Conservation (phyloP, 1,140 invertebrate genomes). For the Triops cancriformis region DNA sequence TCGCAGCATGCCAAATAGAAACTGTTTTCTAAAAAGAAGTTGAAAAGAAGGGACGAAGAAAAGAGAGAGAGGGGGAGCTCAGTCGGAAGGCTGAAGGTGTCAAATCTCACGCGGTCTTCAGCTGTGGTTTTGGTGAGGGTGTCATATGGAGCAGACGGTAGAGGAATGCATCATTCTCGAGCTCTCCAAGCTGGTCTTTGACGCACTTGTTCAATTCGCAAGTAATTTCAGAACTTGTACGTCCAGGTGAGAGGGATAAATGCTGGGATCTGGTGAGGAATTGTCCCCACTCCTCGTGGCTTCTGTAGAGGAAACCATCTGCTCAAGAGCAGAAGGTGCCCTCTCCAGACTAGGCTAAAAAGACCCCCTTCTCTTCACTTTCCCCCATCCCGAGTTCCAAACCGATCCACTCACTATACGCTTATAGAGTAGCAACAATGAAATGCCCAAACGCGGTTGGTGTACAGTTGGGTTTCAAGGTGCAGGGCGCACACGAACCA, state of each 20-base stretch:
- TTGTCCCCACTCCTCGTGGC: not conserved
- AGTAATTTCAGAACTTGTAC: not conserved
- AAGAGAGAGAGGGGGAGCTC: not conserved
- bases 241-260: not conserved
- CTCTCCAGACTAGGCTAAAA: not conserved
- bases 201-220: not conserved
- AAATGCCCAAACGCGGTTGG: not conserved
- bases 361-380: not conserved
- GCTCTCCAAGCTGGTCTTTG: too few species aligned
- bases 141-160: not conserved
- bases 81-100: not conserved
- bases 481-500: slow-evolving; percentile 12
- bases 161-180: not conserved
- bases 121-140: not conserved
- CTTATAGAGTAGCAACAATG: not conserved
- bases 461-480: not conserved
- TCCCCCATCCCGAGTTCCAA: too few species aligned
- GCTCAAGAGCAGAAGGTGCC: not conserved
- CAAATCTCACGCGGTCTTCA: slow-evolving; percentile 4
- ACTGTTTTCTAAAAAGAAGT: too few species aligned
- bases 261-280: not conserved
- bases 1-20: too few species aligned
- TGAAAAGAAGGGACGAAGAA: too few species aligned
- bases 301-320: not conserved
- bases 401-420: not conserved